phyloP scores from a whole-genome alignment of 2,113 vertebrate genomes.

The Mesoclemmys tuberculata region DNA sequence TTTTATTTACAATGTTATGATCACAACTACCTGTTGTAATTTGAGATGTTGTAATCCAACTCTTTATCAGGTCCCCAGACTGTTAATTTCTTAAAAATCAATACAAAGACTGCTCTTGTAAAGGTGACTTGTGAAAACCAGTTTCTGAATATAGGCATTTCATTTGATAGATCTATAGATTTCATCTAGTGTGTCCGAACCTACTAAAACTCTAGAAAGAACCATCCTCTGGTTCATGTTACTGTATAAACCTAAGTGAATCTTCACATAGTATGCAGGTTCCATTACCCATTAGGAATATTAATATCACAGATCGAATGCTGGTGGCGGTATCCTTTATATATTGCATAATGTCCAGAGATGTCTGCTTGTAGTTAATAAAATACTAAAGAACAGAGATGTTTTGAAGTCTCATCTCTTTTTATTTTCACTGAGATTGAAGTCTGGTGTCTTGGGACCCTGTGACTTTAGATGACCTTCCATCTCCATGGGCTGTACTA shows the following conservation, averaged over 20 bases:
- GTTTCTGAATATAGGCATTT: constrained; percentile 62
- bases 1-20: background rate
- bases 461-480: constrained; percentile 85
- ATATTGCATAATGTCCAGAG: constrained; percentile 69
- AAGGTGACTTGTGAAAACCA: constrained; percentile 33
- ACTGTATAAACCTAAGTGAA: constrained; percentile 72
- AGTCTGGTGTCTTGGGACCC: constrained; percentile 84
- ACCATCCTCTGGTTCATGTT: constrained; percentile 70
- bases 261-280: constrained; percentile 50
- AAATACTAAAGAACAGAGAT: constrained; percentile 76
- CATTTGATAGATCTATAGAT: constrained; percentile 56
- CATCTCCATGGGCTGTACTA: constrained; percentile 79
- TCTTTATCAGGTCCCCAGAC: background rate
- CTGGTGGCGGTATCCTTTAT: constrained; percentile 43
- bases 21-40: background rate
- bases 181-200: constrained; percentile 68
- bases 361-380: constrained; percentile 74
- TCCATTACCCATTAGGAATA: constrained; percentile 68
- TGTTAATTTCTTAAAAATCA: constrained; percentile 24
- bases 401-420: constrained; percentile 79
- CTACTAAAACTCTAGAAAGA: constrained; percentile 58
- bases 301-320: constrained; percentile 68
- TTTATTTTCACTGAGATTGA: constrained; percentile 79
- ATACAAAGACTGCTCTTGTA: background rate
- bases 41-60: background rate